A percentile compares a stretch with the other conserved stretches of the same genome.
phyloP scores from a whole-genome alignment of 2,113 vertebrate genomes.

The Sinocyclocheilus anophthalmus region DNA sequence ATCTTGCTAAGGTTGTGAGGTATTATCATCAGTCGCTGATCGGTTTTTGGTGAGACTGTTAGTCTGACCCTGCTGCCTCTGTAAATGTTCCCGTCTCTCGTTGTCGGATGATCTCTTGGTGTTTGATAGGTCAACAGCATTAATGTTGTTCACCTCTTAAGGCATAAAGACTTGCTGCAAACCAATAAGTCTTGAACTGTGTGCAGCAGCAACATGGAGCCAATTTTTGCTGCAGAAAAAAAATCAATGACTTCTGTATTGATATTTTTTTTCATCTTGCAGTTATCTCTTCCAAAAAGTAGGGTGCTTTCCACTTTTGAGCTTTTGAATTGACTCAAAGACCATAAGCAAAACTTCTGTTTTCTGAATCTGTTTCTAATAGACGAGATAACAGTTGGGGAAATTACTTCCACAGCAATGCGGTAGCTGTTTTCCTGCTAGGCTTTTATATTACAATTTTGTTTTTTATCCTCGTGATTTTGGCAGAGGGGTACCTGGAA shows the following conservation, averaged over 20 bases:
- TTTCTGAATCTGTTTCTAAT: not conserved
- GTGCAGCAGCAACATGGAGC: not conserved
- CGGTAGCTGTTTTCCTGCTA: not conserved
- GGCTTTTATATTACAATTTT: conserved; percentile 6
- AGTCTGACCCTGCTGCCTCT: conserved; percentile 43
- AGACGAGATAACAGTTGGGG: not conserved
- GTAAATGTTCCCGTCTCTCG: conserved; percentile 58
- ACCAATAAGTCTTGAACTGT: not conserved
- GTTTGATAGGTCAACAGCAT: conserved; percentile 26
- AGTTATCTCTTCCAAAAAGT: too few species aligned
- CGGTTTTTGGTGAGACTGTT: conserved; percentile 54
- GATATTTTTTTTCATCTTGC: conserved; percentile 19
- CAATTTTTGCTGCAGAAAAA: not conserved
- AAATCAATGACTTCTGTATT: conserved; percentile 10
- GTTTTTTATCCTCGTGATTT: not conserved
- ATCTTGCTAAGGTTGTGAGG: conserved; percentile 70
- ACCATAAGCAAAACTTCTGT: not conserved
- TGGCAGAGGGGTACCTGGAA: not conserved
- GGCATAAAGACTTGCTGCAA: not conserved
- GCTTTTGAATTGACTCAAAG: conserved; percentile 10
- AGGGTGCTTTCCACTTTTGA: conserved; percentile 11
- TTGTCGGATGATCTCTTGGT: conserved; percentile 27
- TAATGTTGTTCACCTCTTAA: conserved; percentile 11
- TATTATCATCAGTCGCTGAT: conserved; percentile 55
- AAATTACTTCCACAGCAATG: not conserved